Percentiles rank a stretch among this genome's conserved stretches.
These are phyloP conservation scores for Adelphocoris suturalis DNA, from an alignment of 2,888 invertebrate species.

Conservation along the genomic window DNA sequence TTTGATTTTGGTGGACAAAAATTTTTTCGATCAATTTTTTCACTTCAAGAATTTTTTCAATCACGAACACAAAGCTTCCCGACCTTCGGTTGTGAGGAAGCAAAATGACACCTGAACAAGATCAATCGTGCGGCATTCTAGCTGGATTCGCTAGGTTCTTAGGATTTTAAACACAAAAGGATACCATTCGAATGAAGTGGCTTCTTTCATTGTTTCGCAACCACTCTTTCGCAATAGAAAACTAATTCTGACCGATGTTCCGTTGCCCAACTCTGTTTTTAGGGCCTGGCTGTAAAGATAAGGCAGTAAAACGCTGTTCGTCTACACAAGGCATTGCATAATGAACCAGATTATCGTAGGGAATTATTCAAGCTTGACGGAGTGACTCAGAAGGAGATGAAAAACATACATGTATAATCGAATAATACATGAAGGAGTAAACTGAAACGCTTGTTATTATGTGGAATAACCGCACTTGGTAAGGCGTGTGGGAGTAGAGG, in stretches of 20 bases:
- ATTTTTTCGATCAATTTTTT: background rate
- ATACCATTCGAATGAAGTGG: background rate
- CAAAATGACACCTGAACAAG: too few species aligned
- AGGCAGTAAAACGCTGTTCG: background rate
- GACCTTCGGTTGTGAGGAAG: too few species aligned
- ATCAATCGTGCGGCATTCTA: too few species aligned
- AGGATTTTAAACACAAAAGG: background rate
- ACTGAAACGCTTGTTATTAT: background rate
- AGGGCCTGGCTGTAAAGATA: background rate
- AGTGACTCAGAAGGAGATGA: background rate
- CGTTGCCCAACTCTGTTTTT: background rate
- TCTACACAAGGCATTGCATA: background rate
- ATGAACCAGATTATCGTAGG: background rate
- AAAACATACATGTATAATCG: conserved; percentile 4
- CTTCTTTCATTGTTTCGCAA: background rate
- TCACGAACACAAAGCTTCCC: too few species aligned
- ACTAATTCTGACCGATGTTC: background rate
- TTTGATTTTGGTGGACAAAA: background rate
- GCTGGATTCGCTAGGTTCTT: too few species aligned
- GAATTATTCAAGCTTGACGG: background rate
- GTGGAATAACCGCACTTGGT: too few species aligned
- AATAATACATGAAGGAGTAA: background rate
- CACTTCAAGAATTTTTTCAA: too few species aligned
- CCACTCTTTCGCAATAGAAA: conserved; percentile 3
- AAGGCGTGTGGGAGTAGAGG: too few species aligned